Evolutionary conservation across 2,113 vertebrate genomes (phyloP), one percentile per base, ranked within the genome.

Genomic region (Chamaea fasciata): DNA sequence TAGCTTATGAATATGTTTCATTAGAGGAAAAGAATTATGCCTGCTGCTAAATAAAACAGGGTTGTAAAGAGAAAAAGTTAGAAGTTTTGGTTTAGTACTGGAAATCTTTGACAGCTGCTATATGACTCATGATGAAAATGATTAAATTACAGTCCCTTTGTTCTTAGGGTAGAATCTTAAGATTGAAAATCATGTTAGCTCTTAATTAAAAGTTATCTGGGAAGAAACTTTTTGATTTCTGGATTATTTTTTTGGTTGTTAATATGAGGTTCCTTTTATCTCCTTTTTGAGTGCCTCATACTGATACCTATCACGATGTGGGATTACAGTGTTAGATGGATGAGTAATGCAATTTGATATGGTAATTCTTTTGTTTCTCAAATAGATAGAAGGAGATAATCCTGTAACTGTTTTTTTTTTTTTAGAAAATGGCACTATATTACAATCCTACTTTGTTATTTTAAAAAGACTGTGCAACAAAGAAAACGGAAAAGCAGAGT

Each of bases 301-400:
- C 53, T 87, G 89, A 63, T 87, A 81, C 23, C 26, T 84, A 47
- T 92, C 33, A 75, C 15, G 6, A 81, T 46, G 42, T 46, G 42
- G 24, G 41, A 91, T 92, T 92, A 74, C 41, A 71, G 16, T 27
- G 16, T 84, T 95, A 89, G 73, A 42, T 86, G 50, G 64, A 91
- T 84, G 81, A 91, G 62, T 95, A 89, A 91, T 87, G 78, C 62
- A 81, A 49, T 91, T 91, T 73, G 35, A 68, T 91, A 56, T n/a
- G 37, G 24, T 89, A 91, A 90, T 91, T 93, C 33, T 76, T 91
- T 49, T 85, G 78, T 89, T 89, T 93, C 49, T 76, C 28, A 60
- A 30, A 68, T 47, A 83, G 49, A 28, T n/a, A 47, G 41, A 46
- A 70, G 65, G 49, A 57, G 26, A 81, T 81, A 91, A 81, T 68